Evolutionary conservation across 2,113 vertebrate species (phyloP), one percentile per base, ranked within the genome.

Genomic region (Nothobranchius furzeri): DNA sequence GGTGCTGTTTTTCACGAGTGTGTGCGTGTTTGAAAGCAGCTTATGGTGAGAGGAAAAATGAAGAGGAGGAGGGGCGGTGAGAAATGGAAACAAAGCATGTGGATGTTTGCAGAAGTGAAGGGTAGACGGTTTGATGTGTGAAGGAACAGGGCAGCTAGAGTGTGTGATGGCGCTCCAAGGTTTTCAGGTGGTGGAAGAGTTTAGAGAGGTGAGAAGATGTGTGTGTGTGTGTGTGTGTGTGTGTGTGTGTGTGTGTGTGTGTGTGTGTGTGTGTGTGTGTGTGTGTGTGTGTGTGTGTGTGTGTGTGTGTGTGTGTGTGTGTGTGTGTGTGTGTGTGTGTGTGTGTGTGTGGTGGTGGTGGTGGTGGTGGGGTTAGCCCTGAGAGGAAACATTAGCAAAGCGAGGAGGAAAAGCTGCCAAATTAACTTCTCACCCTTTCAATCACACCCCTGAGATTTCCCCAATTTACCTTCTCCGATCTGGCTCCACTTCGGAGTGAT

Each of bases 361-460:
- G n/a, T n/a, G n/a, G n/a, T n/a, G n/a, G n/a, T 92, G 94, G 94
- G 93, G 94, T 95, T 93, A 94, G 89, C 73, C 90, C 85, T 88
- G 85, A 91, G 92, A 92, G 92, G 95, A 95, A 95, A 95, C 95
- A 93, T 96, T 96, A 96, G 95, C 94, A 96, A 97, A 95, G 96
- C 94, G 93, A 93, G 95, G 93, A 97, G 95, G 96, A 94, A 93
- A 97, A 96, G 93, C 95, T 96, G 96, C 96, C 97, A 98, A 97
- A 99, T 98, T 98, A 99, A 98, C 96, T 97, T 98, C 96, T 98
- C 96, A 97, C 96, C 96, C 96, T 96, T 95, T 98, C 96, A 97
- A 98, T 98, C 97, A 98, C 96, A 96, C 97, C 96, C 96, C 92
- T 93, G 96, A 98, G 96, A 95, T 94, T 97, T 96, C 94, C 92